These are phyloP conservation scores for Rhogogaster chlorosoma DNA, from an alignment of 2,888 invertebrate genomes.

Conservation along the genomic window DNA sequence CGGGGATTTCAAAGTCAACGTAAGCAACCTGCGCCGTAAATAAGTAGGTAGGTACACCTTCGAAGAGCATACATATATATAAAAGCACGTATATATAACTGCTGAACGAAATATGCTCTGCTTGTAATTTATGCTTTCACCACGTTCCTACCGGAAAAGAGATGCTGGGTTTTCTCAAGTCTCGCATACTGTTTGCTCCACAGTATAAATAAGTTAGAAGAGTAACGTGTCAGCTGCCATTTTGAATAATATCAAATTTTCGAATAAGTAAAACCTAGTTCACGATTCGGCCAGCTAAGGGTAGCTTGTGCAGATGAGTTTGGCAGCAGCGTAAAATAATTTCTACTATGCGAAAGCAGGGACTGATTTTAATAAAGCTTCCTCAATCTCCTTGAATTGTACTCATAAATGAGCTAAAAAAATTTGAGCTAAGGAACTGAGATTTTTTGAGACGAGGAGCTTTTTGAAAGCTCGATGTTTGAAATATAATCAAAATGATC, in stretches of 20 bases:
- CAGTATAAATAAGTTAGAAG: not conserved
- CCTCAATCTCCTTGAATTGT: no score
- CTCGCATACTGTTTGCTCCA: not conserved
- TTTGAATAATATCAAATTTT: slow-evolving; percentile 21
- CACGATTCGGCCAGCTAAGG: not conserved
- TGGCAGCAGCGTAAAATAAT: no score
- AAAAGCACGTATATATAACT: not conserved
- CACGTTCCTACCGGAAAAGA: not conserved
- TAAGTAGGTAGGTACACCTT: not conserved
- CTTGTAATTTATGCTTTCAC: slow-evolving; percentile 24
- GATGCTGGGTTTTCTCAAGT: not conserved
- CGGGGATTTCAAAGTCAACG: slow-evolving; percentile 27
- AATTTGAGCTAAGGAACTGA: no score
- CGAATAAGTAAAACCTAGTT: not conserved
- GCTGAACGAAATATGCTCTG: slow-evolving; percentile 6
- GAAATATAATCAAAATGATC: no score
- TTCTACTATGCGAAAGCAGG: no score
- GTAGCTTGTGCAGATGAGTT: no score
- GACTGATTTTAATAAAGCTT: no score
- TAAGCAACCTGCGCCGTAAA: slow-evolving; percentile 4
- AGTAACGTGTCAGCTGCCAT: not conserved
- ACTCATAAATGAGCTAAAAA: no score
- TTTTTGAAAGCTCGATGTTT: no score
- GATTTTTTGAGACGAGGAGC: no score
- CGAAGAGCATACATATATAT: slow-evolving; percentile 22